Percentiles rank a stretch among this genome's conserved stretches.
phyloP scores from a whole-genome alignment of 2,888 invertebrate species.

The Eupithecia dodoneata region DNA sequence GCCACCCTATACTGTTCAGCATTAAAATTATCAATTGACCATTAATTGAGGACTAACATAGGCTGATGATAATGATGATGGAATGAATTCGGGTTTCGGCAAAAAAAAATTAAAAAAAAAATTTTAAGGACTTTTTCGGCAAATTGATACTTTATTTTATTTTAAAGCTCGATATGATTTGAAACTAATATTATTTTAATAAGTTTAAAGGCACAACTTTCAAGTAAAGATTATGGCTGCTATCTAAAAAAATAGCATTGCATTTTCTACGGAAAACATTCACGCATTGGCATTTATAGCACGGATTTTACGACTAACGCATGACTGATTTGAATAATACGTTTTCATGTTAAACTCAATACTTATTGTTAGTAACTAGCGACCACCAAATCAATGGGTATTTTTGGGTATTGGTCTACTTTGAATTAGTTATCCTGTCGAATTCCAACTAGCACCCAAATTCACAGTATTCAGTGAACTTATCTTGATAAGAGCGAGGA shows the following conservation, averaged over 20 bases:
- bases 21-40: too few species aligned
- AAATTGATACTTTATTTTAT: background rate
- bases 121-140: too few species aligned
- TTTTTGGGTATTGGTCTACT: background rate
- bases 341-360: background rate
- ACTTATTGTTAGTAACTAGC: background rate
- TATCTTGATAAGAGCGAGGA: too few species aligned
- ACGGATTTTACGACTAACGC: conserved; percentile 17
- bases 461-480: too few species aligned
- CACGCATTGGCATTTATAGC: conserved; percentile 11
- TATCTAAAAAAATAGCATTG: conserved; percentile 3
- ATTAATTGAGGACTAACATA: too few species aligned
- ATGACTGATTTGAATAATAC: conserved; percentile 20
- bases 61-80: too few species aligned
- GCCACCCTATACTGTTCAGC: too few species aligned
- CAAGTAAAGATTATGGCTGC: background rate
- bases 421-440: background rate
- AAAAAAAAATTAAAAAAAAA: too few species aligned
- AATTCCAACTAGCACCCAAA: background rate
- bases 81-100: too few species aligned
- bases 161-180: background rate
- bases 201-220: background rate
- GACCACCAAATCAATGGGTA: background rate
- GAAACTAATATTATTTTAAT: background rate
- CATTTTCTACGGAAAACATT: conserved; percentile 1